Conservation (phyloP, 1,140 invertebrate genomes). For the Drosophila micromelanica region DNA sequence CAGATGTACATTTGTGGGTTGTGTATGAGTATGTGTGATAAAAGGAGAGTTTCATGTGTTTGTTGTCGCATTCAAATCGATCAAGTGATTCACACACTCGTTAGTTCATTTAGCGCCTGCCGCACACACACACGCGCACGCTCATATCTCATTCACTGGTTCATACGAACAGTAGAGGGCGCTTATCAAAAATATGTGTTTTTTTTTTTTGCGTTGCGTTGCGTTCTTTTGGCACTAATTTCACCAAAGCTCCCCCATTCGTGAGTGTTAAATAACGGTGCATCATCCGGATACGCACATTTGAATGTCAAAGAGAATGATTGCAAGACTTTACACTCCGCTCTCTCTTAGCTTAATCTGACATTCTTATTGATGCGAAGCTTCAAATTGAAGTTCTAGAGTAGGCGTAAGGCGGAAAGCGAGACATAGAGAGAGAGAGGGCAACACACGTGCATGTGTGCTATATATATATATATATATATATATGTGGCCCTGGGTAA, state of each 20-base stretch:
- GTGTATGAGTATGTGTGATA: slow-evolving; percentile 5
- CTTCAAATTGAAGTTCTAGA: slow-evolving; percentile 9
- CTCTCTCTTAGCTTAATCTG: slow-evolving; percentile 4
- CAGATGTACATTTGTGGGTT: not conserved
- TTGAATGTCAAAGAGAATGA: slow-evolving; percentile 34
- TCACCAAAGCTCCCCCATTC: slow-evolving; percentile 20
- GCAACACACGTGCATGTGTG: slow-evolving; percentile 13
- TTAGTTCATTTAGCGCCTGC: not conserved
- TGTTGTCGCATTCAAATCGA: slow-evolving; percentile 33
- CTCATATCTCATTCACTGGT: slow-evolving; percentile 40
- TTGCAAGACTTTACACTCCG: slow-evolving; percentile 19
- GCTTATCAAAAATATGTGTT: slow-evolving; percentile 49
- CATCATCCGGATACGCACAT: slow-evolving; percentile 33
- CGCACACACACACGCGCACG: slow-evolving; percentile 1
- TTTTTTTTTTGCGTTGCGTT: slow-evolving; percentile 37
- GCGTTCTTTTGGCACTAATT: slow-evolving; percentile 43
- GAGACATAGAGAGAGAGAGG: slow-evolving; percentile 3
- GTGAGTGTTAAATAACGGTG: slow-evolving; percentile 27
- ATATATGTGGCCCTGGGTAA: slow-evolving; percentile 19
- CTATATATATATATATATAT: not conserved
- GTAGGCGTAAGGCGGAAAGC: slow-evolving; percentile 9
- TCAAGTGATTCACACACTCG: slow-evolving; percentile 48
- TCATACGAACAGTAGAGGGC: slow-evolving; percentile 20
- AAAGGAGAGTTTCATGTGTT: slow-evolving; percentile 8
- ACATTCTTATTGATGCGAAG: slow-evolving; percentile 12